phyloP scores from a whole-genome alignment of 53 echinoderm and acorn worm genomes.

The Arbacia lixula region DNA sequence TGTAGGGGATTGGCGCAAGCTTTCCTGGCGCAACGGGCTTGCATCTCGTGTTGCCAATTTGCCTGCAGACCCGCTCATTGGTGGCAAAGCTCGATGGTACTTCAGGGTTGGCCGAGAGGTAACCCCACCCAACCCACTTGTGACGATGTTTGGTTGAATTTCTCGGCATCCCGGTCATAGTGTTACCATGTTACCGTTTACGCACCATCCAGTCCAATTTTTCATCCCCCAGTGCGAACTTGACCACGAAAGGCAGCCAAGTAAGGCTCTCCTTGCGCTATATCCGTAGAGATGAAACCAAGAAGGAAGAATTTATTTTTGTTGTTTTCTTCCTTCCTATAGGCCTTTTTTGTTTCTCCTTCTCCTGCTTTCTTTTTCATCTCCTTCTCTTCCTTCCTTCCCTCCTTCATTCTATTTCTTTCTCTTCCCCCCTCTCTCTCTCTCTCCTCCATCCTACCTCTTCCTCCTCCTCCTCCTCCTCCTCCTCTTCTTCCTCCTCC shows the following conservation, averaged over 20 bases:
- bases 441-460: not conserved
- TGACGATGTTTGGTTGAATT: conserved; percentile 1
- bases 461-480: not conserved
- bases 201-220: no score
- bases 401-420: not conserved
- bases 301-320: no score
- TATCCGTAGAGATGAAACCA: no score
- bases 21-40: no score
- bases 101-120: conserved; percentile 1
- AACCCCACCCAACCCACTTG: conserved; percentile 1
- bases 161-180: no score
- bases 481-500: not conserved
- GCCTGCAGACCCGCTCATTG: conserved; percentile 9
- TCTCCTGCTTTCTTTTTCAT: not conserved
- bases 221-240: no score
- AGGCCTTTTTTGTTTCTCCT: not conserved
- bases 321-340: no score
- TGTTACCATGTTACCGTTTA: no score
- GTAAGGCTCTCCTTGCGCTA: no score
- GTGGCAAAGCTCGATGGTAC: conserved; percentile 20
- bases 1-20: no score
- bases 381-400: not conserved
- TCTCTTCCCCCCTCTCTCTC: not conserved
- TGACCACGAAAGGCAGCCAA: no score
- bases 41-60: conserved; percentile 23